These are phyloP conservation scores for Peromyscus nudipes DNA, from an alignment of 2,797 vertebrate species.

Conservation along the genomic window DNA sequence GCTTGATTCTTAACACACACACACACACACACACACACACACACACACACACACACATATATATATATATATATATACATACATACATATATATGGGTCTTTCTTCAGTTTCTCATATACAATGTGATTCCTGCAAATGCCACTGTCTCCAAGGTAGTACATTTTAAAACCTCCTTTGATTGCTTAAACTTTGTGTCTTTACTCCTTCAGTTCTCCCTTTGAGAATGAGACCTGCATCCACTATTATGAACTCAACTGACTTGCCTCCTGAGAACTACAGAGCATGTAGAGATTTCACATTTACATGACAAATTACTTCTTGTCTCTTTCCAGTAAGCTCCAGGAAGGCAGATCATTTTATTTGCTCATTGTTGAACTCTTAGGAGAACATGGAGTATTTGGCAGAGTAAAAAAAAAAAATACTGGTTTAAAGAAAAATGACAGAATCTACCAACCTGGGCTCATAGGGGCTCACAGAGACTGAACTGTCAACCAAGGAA, in stretches of 20 bases:
- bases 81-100: neutral
- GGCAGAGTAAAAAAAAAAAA: neutral
- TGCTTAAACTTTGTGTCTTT: slow-evolving; percentile 29
- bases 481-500: too few relatives aligned
- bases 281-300: neutral
- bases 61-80: too few relatives aligned
- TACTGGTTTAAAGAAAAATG: too few relatives aligned
- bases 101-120: neutral
- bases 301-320: neutral
- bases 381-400: slow-evolving; percentile 8
- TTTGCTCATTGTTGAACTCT: neutral
- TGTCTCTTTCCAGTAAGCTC: neutral
- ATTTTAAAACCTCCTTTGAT: neutral
- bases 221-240: neutral
- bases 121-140: neutral
- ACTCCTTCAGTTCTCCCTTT: neutral
- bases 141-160: neutral
- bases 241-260: neutral
- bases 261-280: neutral
- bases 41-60: too few relatives aligned
- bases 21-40: too few relatives aligned
- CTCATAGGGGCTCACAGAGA: too few relatives aligned
- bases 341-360: neutral
- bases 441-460: too few relatives aligned
- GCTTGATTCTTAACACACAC: neutral